phyloP scores from a whole-genome alignment of 2,888 invertebrate genomes.

The Cryptus viduatorius region DNA sequence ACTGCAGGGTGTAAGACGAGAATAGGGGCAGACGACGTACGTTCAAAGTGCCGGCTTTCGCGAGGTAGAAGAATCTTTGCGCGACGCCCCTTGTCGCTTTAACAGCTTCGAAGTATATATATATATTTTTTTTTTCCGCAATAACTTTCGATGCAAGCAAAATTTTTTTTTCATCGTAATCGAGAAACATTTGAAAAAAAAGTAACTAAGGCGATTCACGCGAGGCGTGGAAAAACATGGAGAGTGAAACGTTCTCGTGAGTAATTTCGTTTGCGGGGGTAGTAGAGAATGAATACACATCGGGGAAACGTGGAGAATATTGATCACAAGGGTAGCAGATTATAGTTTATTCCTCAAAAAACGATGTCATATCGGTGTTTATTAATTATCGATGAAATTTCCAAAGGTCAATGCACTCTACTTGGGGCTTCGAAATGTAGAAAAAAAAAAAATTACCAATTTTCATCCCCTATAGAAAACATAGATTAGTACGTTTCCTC shows the following conservation, averaged over 20 bases:
- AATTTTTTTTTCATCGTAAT: background rate
- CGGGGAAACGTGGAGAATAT: slow-evolving; percentile 4
- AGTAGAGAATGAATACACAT: slow-evolving; percentile 2
- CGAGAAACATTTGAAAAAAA: slow-evolving; percentile 10
- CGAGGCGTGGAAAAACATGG: slow-evolving; percentile 75
- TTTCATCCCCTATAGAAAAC: background rate
- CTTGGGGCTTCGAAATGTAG: background rate
- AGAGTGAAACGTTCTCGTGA: slow-evolving; percentile 80
- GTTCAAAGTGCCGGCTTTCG: slow-evolving; percentile 47
- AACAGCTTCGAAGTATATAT: background rate
- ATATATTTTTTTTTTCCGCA: background rate
- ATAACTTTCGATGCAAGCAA: slow-evolving; percentile 10
- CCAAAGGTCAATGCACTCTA: background rate
- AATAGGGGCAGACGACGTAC: slow-evolving; percentile 62
- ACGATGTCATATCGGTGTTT: no score
- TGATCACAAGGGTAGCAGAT: background rate
- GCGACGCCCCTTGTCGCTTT: slow-evolving; percentile 31
- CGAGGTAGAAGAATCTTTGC: background rate
- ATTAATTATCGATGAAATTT: background rate
- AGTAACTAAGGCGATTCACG: slow-evolving; percentile 49
- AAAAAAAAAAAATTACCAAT: background rate
- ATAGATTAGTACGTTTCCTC: slow-evolving; percentile 3
- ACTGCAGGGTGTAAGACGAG: slow-evolving; percentile 23
- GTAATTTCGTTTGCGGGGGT: slow-evolving; percentile 69
- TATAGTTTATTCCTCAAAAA: background rate